Percentiles rank a stretch among this genome's conserved stretches.
Conservation (phyloP, 2,888 invertebrate genomes). For the Xestia c-nigrum region DNA sequence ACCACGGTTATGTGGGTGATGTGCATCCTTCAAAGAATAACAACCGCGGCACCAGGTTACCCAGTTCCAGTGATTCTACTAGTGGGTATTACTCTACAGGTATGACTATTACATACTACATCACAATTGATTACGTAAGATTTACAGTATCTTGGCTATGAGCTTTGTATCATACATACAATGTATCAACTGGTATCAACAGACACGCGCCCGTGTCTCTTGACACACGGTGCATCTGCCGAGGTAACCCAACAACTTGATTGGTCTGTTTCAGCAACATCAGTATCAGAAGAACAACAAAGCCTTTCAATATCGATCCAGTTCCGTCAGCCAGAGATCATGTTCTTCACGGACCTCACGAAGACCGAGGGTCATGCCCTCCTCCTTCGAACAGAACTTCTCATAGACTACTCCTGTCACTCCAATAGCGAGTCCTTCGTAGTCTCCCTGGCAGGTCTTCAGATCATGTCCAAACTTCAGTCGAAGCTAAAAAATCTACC, state of each 20-base stretch:
- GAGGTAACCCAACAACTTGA: background rate
- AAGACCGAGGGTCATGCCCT: constrained; percentile 92
- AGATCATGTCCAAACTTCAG: constrained; percentile 91
- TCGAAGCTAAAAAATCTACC: constrained; percentile 88
- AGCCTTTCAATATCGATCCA: constrained; percentile 93
- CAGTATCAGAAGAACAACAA: constrained; percentile 85
- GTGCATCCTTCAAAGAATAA: constrained; percentile 76
- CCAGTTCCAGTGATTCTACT: constrained; percentile 90
- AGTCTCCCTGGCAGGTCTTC: constrained; percentile 80
- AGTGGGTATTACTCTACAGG: constrained; percentile 91
- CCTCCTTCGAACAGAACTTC: constrained; percentile 92
- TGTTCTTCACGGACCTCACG: constrained; percentile 93
- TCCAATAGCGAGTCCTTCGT: constrained; percentile 92
- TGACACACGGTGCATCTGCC: background rate
- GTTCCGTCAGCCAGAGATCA: constrained; percentile 94
- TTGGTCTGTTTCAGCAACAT: constrained; percentile 80
- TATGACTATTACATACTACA: constrained; percentile 40
- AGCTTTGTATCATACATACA: no score
- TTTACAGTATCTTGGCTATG: background rate
- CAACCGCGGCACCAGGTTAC: constrained; percentile 80
- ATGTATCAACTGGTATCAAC: no score
- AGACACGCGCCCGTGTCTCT: background rate
- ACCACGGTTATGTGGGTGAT: constrained; percentile 93
- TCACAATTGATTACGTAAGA: background rate
- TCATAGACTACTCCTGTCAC: constrained; percentile 93